phyloP scores from a whole-genome alignment of 2,113 vertebrate species.

The Mugil cephalus region DNA sequence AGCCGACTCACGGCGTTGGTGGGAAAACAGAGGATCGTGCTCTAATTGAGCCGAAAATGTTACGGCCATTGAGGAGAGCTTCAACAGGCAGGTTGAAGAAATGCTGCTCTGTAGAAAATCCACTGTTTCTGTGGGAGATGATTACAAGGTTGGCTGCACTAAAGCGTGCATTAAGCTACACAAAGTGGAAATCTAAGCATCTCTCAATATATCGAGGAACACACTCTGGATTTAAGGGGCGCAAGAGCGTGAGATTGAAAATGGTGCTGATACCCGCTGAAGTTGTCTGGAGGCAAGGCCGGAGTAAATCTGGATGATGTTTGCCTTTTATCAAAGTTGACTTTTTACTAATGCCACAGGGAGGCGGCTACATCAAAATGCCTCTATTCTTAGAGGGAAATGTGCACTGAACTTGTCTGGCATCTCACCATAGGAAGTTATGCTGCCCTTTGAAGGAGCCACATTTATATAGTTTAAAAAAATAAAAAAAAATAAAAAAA shows the following conservation, averaged over 20 bases:
- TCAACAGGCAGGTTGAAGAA: constrained; percentile 45
- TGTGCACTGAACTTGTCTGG: constrained; percentile 71
- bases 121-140: constrained; percentile 48
- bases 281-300: constrained; percentile 53
- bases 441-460: constrained; percentile 59
- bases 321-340: constrained; percentile 79
- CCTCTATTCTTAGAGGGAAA: constrained; percentile 66
- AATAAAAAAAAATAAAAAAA: constrained; percentile 57
- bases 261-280: constrained; percentile 45
- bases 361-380: constrained; percentile 66
- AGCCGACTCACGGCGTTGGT: not conserved
- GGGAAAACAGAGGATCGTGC: constrained; percentile 31
- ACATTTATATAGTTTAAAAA: constrained; percentile 35
- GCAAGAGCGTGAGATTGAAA: constrained; percentile 61
- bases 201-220: constrained; percentile 51
- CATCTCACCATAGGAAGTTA: constrained; percentile 47
- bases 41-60: constrained; percentile 46
- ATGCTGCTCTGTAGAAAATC: constrained; percentile 25
- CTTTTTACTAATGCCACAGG: constrained; percentile 73
- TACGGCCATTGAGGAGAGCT: constrained; percentile 25
- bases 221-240: constrained; percentile 39
- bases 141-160: constrained; percentile 58
- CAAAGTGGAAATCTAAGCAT: constrained; percentile 47
- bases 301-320: constrained; percentile 49
- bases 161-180: constrained; percentile 52